phyloP scores from a whole-genome alignment of 2,888 invertebrate species.

The Plusia festucae region DNA sequence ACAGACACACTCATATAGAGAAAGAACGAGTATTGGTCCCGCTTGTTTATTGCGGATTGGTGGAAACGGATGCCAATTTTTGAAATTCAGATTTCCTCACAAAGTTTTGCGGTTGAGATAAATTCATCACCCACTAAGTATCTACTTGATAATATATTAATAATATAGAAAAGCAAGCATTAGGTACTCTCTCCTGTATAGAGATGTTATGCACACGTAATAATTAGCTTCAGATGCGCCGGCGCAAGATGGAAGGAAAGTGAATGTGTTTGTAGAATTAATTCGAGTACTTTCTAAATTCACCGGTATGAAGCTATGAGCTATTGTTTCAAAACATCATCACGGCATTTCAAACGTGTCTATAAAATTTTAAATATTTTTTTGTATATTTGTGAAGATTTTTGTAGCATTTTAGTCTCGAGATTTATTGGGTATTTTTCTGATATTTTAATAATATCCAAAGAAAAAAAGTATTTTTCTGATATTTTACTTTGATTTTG shows the following conservation, averaged over 20 bases:
- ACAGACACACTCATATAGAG: no score
- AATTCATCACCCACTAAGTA: not conserved
- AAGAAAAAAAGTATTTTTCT: no score
- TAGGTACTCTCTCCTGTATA: not conserved
- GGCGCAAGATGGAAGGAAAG: conserved; percentile 48
- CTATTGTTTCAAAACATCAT: conserved; percentile 48
- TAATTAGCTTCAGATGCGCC: conserved; percentile 27
- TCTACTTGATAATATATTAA: not conserved
- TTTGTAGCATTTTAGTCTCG: no score
- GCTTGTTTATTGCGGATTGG: no score
- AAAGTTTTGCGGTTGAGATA: no score
- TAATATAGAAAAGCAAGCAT: not conserved
- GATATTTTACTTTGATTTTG: no score
- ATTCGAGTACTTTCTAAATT: conserved; percentile 58
- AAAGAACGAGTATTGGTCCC: no score
- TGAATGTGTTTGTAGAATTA: conserved; percentile 56
- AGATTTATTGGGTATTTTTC: no score
- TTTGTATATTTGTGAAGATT: no score
- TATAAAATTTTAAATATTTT: conserved; percentile 15
- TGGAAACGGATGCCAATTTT: no score
- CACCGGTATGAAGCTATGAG: conserved; percentile 39
- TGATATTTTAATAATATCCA: no score
- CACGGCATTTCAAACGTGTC: conserved; percentile 3
- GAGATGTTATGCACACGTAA: conserved; percentile 13
- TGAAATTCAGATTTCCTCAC: no score